Base-by-base conservation (phyloP, 1,140 invertebrate species). In the Bombus picipes region DNA sequence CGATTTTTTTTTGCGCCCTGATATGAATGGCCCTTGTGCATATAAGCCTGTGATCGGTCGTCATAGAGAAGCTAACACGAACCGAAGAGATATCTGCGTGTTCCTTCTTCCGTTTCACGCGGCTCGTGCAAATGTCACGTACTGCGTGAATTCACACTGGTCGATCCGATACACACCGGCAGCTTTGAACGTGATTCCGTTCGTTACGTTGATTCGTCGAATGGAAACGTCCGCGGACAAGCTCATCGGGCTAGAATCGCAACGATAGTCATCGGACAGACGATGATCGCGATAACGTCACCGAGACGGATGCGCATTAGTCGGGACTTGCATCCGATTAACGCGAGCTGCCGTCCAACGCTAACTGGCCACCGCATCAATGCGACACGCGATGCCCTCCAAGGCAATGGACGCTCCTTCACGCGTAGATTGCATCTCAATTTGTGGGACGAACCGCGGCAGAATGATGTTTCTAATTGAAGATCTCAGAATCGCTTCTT, bases 301-400 rank as follows among this genome's bases (percentile, higher is more conserved):
- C 41, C 9, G 83, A 79, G 83, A 89, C 83, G 83, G 87, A 89
- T 70, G 47, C 75, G 75, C 71, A 89, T 88, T 89, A 89, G 75
- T 89, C 87, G 57, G 71, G 70, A 89, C 83, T 86, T 83, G 83
- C 83, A 89, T 80, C 79, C 88, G 77, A 89, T 89, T 89, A 89
- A 88, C 83, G 84, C 62, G 62, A 39, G 37, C 47, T 62, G 25
- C 34, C 66, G 71, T 83, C 79, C 74, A 53, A n/a, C 47, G 74
- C 43, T 86, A 89, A 89, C 87, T 86, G 34, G 66, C 59, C n/a
- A 62, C 53, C n/a, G 59, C 88, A 80, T 86, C 78, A 81, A 83
- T 83, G 87, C 65, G 22, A 89, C 88, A 39, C 32, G 77, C 68
- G 85, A 81, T 68, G 78, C 78, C 62, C 73, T 43, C 25, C 43